These are phyloP conservation scores for Gisinianus flammeolus DNA, from an alignment of 2,888 invertebrate genomes.

Conservation along the genomic window DNA sequence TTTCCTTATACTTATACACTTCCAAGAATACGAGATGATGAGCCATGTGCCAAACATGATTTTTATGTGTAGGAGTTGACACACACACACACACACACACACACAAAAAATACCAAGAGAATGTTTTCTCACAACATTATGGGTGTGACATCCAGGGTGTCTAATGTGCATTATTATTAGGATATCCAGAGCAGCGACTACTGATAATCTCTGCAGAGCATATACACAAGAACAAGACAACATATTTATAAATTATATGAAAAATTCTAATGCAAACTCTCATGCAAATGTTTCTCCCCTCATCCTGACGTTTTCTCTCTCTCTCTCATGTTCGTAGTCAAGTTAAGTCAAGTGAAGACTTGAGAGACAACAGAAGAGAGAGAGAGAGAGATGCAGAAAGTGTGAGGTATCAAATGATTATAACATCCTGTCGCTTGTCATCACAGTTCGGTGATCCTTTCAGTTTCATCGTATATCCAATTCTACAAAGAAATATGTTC, in stretches of 20 bases:
- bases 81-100: too few relatives aligned
- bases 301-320: not conserved
- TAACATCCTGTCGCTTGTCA: conserved; percentile 51
- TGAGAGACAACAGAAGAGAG: too few relatives aligned
- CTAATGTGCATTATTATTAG: not conserved
- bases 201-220: too few relatives aligned
- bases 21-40: not conserved
- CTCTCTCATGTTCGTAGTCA: too few relatives aligned
- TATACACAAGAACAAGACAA: not conserved
- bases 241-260: not conserved
- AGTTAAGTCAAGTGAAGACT: too few relatives aligned
- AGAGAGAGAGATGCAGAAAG: conserved; percentile 20
- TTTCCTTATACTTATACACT: too few relatives aligned
- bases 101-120: not conserved
- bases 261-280: conserved; percentile 7
- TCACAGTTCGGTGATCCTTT: conserved; percentile 45
- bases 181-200: too few relatives aligned
- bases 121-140: not conserved
- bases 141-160: not conserved
- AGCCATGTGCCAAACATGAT: conserved; percentile 6
- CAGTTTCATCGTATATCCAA: not conserved
- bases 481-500: conserved; percentile 21
- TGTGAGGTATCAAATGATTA: conserved; percentile 50
- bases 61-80: not conserved
- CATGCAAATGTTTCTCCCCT: conserved; percentile 12